Evolutionary conservation across 2,113 vertebrate species (phyloP).

Genomic region (Sinocyclocheilus maitianheensis): DNA sequence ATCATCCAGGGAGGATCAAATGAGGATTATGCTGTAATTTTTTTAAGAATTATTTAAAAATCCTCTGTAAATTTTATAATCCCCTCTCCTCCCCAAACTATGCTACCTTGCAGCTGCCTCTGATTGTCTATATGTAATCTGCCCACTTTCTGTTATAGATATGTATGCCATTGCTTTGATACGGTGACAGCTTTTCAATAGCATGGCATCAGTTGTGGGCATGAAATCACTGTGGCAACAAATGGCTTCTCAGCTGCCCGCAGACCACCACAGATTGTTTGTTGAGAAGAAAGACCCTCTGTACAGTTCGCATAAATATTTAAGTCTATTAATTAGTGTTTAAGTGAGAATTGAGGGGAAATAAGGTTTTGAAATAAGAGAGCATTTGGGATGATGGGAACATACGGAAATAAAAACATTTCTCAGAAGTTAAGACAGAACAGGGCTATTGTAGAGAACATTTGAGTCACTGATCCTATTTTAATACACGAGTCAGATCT

Average conservation of each 20-base stretch:
- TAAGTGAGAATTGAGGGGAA: background rate
- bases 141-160: background rate
- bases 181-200: conserved; percentile 3
- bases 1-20: background rate
- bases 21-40: background rate
- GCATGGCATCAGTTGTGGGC: conserved; percentile 12
- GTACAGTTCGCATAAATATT: conserved; percentile 24
- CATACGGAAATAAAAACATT: background rate
- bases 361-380: background rate
- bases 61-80: background rate
- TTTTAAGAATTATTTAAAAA: background rate
- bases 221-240: background rate
- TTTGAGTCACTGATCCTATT: background rate
- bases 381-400: conserved; percentile 13
- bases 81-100: too few relatives aligned
- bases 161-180: background rate
- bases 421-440: background rate
- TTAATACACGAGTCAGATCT: background rate
- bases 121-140: background rate
- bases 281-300: background rate
- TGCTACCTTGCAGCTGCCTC: background rate
- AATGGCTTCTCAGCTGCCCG: background rate
- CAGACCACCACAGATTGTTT: conserved; percentile 27
- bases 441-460: background rate
- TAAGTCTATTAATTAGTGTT: background rate